phyloP scores from a whole-genome alignment of 2,113 vertebrate genomes.

The Eurypyga helias region DNA sequence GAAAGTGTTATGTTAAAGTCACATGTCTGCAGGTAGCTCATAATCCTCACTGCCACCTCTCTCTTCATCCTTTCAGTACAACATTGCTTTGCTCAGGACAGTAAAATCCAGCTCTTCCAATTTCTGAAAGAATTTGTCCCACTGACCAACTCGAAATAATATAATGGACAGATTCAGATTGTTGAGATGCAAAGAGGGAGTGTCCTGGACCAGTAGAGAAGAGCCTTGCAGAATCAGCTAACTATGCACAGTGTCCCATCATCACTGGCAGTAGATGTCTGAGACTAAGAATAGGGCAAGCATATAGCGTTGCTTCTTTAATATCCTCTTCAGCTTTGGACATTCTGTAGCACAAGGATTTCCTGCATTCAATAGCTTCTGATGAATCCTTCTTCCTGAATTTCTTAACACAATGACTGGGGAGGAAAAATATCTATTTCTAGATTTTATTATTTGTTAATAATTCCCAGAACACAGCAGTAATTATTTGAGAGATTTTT shows the following conservation, averaged over 20 bases:
- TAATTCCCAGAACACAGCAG: neutral
- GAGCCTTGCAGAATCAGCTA: neutral
- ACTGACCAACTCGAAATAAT: neutral
- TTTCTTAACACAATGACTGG: neutral
- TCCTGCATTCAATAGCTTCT: neutral
- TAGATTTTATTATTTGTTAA: neutral
- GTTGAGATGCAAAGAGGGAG: neutral
- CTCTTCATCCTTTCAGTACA: neutral
- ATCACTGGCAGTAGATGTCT: neutral
- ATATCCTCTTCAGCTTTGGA: neutral
- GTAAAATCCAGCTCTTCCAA: neutral
- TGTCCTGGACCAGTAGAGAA: neutral
- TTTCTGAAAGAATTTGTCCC: neutral
- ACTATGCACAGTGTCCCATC: neutral
- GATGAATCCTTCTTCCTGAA: constrained; percentile 5
- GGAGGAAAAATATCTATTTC: neutral
- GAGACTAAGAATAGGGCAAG: neutral
- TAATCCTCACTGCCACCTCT: neutral
- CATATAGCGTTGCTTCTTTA: neutral
- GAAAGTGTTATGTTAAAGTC: neutral
- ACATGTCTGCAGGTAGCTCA: neutral
- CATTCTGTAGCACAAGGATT: neutral
- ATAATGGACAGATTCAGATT: neutral
- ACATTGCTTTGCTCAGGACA: neutral
- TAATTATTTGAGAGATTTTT: neutral